These are phyloP conservation scores for Tachysurus vachellii DNA, from an alignment of 2,113 vertebrate species.

Conservation along the genomic window DNA sequence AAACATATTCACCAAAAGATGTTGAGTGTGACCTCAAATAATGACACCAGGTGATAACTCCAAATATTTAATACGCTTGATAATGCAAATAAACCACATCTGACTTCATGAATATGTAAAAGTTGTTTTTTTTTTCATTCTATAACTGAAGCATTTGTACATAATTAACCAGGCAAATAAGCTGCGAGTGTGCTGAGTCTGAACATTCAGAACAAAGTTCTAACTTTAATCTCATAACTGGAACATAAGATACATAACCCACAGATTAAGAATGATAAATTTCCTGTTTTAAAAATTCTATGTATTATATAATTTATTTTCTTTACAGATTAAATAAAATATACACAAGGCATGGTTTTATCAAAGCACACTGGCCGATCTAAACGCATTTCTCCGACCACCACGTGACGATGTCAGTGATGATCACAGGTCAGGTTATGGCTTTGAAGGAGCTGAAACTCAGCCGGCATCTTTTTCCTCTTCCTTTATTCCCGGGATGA, in stretches of 20 bases:
- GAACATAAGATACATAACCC: slow-evolving; percentile 12
- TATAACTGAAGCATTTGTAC: slow-evolving; percentile 3
- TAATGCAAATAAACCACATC: slow-evolving; percentile 31
- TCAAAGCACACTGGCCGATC: slow-evolving; percentile 79
- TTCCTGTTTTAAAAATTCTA: slow-evolving; percentile 69
- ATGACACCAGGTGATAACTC: not conserved
- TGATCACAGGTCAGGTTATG: slow-evolving; percentile 85
- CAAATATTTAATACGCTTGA: slow-evolving; percentile 37
- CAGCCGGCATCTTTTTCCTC: not conserved
- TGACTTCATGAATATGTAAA: slow-evolving; percentile 37
- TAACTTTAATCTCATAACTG: slow-evolving; percentile 19
- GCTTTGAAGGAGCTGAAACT: slow-evolving; percentile 75
- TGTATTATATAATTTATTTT: slow-evolving; percentile 64
- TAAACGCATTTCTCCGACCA: not conserved
- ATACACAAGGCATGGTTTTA: slow-evolving; percentile 85
- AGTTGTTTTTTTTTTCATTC: not conserved
- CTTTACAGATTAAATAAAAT: slow-evolving; percentile 92
- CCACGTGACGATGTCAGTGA: slow-evolving; percentile 27
- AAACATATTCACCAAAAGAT: not conserved
- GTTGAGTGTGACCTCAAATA: not conserved
- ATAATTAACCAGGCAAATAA: slow-evolving; percentile 20
- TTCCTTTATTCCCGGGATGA: not conserved
- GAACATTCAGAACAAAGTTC: slow-evolving; percentile 1
- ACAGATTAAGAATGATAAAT: slow-evolving; percentile 22
- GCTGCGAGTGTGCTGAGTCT: not conserved